Evolutionary conservation across 2,888 invertebrate genomes (phyloP), one percentile per base, ranked within the genome.

Genomic region (Aromia moschata): DNA sequence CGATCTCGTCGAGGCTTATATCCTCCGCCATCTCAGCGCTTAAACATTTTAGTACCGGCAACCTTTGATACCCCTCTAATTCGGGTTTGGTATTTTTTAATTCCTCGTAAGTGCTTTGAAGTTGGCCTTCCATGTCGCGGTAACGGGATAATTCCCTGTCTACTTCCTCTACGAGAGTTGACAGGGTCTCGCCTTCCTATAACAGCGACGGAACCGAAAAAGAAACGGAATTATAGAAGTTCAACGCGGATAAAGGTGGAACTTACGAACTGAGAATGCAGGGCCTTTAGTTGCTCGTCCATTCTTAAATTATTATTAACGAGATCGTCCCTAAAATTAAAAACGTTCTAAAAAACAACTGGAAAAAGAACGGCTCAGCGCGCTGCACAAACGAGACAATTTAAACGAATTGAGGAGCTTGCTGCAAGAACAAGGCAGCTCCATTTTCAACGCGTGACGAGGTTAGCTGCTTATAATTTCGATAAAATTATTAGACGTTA

Each of bases 251-350:
- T n/a, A n/a, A n/a, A n/a, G n/a, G n/a, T n/a, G 12, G 1, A 16
- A 52, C 52, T 41, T 52, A 52, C 52, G 30, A 52, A 52, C 10
- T 52, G 52, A 4, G 41, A 30, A 41, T 30, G 17, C 12, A 52
- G 30, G 1, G 15, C 5, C 11, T 25, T 30, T 17, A 52, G 7
- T 9, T 41, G 40, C 5, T 40, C 17, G 15, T 52, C 52, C 52
- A 52, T 52, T 12, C 12, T 15, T 11, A 1, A 11, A 4, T 41
- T 41, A 25, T 52, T 52, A 7, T 40, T 16, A 12, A 52, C 31
- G 16, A 52, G 41, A 12, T 52, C 15, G 3, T 40, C 16, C 15
- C 52, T 52, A 25, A 25, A 25, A 25, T 25, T 25, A 25, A 25
- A 25, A 5, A 25, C 7, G 25, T 25, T 7, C 3, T 25, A 25